These are phyloP conservation scores for Syrrhaptes paradoxus DNA, from an alignment of 2,113 vertebrate species.

Conservation along the genomic window DNA sequence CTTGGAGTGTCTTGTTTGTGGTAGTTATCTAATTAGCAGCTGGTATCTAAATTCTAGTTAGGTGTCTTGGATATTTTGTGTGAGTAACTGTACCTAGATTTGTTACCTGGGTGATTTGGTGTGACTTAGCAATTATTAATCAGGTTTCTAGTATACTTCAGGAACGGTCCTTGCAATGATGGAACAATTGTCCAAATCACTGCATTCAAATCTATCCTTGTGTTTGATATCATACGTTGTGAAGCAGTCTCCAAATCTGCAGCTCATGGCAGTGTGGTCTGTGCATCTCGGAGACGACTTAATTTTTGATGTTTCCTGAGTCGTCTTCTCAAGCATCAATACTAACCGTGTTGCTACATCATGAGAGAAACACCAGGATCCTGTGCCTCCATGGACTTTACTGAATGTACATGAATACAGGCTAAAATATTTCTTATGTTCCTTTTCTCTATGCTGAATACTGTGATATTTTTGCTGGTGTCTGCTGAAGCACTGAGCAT, in stretches of 20 bases:
- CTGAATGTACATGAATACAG: not conserved
- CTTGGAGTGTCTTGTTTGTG: not conserved
- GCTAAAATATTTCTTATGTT: not conserved
- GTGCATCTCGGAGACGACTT: not conserved
- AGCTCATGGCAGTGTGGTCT: not conserved
- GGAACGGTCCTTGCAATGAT: not conserved
- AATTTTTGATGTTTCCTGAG: not conserved
- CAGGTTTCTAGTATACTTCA: not conserved
- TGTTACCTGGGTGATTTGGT: not conserved
- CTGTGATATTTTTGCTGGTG: not conserved
- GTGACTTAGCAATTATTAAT: not conserved
- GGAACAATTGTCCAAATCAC: not conserved
- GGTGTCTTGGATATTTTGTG: not conserved
- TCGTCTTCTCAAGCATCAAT: not conserved
- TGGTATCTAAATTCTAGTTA: not conserved
- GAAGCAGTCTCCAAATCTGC: not conserved
- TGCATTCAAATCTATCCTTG: not conserved
- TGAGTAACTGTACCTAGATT: not conserved
- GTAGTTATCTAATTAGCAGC: not conserved
- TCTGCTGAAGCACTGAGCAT: not conserved
- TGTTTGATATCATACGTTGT: fast-evolving
- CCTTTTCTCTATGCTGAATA: not conserved
- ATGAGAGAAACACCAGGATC: not conserved
- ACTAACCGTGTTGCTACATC: not conserved
- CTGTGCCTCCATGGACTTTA: not conserved